Percentiles rank a stretch among this genome's conserved stretches.
Evolutionary conservation across 2,797 vertebrate genomes (phyloP).

Genomic region (Nasua narica): DNA sequence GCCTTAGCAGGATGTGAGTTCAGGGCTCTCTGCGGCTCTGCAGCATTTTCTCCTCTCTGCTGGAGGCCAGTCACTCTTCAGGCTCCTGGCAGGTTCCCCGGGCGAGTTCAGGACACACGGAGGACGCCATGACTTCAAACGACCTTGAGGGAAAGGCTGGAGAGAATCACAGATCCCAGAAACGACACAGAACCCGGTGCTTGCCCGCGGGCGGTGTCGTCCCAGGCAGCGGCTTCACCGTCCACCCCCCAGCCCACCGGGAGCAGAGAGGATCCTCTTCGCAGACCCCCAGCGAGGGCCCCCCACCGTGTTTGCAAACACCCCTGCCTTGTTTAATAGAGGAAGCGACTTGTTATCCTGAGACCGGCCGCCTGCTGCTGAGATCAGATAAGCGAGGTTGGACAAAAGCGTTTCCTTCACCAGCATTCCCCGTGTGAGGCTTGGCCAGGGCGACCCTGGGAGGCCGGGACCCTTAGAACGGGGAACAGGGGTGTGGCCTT

Average conservation of each 20-base stretch:
- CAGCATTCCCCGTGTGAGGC: constrained; percentile 69
- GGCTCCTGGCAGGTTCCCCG: no score
- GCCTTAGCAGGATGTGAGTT: not conserved
- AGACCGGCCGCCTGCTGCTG: constrained; percentile 70
- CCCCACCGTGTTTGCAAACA: constrained; percentile 51
- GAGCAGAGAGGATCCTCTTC: not conserved
- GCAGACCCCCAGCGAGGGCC: not conserved
- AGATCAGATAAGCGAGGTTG: constrained; percentile 76
- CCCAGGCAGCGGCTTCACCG: not conserved
- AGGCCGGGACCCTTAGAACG: not conserved
- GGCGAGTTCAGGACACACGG: not conserved
- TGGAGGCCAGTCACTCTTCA: not conserved
- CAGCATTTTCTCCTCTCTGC: no score
- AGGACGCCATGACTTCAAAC: not conserved
- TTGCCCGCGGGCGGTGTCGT: not conserved
- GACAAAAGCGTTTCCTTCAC: constrained; percentile 77
- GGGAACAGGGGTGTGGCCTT: not conserved
- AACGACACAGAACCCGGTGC: not conserved
- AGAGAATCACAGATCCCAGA: not conserved
- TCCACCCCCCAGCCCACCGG: not conserved
- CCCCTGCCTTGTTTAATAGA: constrained; percentile 65
- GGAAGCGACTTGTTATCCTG: constrained; percentile 69
- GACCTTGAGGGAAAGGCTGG: not conserved
- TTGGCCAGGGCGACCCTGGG: constrained; percentile 7
- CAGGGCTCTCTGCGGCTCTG: no score